Evolutionary conservation across 1,140 invertebrate species (phyloP), one percentile per base, ranked within the genome.

Genomic region (Dinoponera quadriceps): DNA sequence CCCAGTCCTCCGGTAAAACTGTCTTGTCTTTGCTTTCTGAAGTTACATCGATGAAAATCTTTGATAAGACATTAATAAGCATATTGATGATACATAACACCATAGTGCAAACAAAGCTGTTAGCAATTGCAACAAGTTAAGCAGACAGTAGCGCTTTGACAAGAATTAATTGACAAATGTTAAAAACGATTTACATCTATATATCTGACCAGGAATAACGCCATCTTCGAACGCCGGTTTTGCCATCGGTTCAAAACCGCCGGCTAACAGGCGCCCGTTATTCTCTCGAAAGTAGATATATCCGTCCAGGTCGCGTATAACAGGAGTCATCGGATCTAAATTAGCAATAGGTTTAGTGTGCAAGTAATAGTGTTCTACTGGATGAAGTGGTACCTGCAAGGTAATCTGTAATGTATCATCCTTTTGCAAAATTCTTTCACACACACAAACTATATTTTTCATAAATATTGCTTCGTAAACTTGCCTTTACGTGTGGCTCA

Each of bases 331-430:
- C 9, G 97, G 95, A 94, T 97, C 95, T 77, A 97, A 94, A 59
- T 95, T 95, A 51, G 95, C 94, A 77, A 98, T 96, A 48, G 96
- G 96, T 93, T 98, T 97, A 1, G 98, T 99, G 87, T 98, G 96
- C 38, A 99, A 93, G 94, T 98, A 98, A 93, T 98, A 98, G 94
- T 99, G 98, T 93, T 99, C 98, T 84, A 98, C 98, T 3, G 98
- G 96, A 94, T 99, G 97, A n/a, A 98, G 94, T 13, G 98, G 98
- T 59, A 99, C 94, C 93, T 94, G 38, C 1, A 72, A 69, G 80
- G 14, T 49, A 72, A 55, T 69, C 48, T 25, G 48, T 2, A 51
- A 18, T 51, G 2, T 33, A 49, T 59, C 27, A 48, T 60, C 38
- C 57, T 75, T 38, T 14, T 9, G 55, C n/a, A 0, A 38, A 59